Percentiles rank a stretch among this genome's conserved stretches.
phyloP scores from a whole-genome alignment of 2,113 vertebrate genomes.

The Perca fluviatilis region DNA sequence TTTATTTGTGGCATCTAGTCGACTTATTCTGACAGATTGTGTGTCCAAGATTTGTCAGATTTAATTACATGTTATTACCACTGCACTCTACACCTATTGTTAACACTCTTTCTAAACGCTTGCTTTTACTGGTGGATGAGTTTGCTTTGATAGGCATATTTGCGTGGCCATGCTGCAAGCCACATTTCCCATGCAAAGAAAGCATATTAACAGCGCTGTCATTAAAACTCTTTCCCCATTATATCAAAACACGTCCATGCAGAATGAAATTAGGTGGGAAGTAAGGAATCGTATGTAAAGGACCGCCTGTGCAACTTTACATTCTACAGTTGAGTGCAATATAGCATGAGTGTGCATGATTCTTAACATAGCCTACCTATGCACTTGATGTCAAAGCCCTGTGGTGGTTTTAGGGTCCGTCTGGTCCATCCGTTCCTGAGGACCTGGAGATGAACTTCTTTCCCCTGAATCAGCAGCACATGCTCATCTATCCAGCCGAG shows the following conservation, averaged over 20 bases:
- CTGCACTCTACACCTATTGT: not conserved
- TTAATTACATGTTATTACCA: slow-evolving; percentile 6
- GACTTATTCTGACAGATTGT: not conserved
- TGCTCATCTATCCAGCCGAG: slow-evolving; percentile 95
- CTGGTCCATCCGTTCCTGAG: slow-evolving; percentile 93
- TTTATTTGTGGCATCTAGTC: not conserved
- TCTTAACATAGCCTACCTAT: slow-evolving; percentile 84
- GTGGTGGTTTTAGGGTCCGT: slow-evolving; percentile 89
- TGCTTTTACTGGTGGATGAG: not conserved
- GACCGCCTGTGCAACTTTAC: not conserved
- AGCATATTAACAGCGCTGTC: not conserved
- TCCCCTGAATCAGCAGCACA: slow-evolving; percentile 93
- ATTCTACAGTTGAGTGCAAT: not conserved
- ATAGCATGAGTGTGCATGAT: not conserved
- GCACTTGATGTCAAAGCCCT: slow-evolving; percentile 91
- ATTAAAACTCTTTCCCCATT: not conserved
- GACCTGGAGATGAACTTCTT: slow-evolving; percentile 92
- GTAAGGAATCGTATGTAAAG: not conserved
- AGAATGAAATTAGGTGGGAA: not conserved
- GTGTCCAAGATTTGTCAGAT: not conserved
- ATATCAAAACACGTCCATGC: not conserved
- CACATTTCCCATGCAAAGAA: not conserved
- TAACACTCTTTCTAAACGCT: not conserved
- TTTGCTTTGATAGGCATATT: not conserved
- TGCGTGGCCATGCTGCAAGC: not conserved